Percentiles rank a stretch among this genome's conserved stretches.
phyloP scores from a whole-genome alignment of 2,113 vertebrate genomes.

The Campylomormyrus numenius region DNA sequence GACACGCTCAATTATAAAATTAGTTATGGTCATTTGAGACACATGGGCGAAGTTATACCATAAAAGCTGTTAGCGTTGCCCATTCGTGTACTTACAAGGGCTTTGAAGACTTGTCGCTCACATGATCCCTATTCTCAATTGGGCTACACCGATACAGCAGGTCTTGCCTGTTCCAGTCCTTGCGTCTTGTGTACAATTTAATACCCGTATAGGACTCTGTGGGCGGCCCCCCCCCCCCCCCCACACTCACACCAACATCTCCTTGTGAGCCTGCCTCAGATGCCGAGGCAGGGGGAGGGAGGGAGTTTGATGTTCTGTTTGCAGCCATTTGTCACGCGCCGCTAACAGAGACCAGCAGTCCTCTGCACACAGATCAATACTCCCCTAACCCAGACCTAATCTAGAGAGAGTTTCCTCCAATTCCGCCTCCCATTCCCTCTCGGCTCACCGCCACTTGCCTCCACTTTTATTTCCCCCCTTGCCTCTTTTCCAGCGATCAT shows the following conservation, averaged over 20 bases:
- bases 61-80: background rate
- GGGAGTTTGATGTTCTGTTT: conserved; percentile 83
- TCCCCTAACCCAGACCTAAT: conserved; percentile 94
- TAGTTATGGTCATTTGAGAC: background rate
- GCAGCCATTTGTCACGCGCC: conserved; percentile 91
- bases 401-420: conserved; percentile 74
- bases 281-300: conserved; percentile 59
- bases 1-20: background rate
- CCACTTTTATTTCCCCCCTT: conserved; percentile 18
- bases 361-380: conserved; percentile 96
- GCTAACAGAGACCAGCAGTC: conserved; percentile 97
- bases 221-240: background rate
- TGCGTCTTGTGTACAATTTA: background rate
- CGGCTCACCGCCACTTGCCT: conserved; percentile 39
- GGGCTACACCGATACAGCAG: background rate
- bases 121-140: background rate
- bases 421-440: conserved; percentile 75
- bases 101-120: background rate
- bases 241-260: background rate
- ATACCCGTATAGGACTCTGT: background rate
- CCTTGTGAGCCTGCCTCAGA: conserved; percentile 20
- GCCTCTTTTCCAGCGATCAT: conserved; percentile 70
- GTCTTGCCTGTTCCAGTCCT: background rate
- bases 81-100: background rate
- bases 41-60: background rate